These are phyloP conservation scores for Tineola bisselliella DNA, from an alignment of 2,888 invertebrate species.

Conservation along the genomic window DNA sequence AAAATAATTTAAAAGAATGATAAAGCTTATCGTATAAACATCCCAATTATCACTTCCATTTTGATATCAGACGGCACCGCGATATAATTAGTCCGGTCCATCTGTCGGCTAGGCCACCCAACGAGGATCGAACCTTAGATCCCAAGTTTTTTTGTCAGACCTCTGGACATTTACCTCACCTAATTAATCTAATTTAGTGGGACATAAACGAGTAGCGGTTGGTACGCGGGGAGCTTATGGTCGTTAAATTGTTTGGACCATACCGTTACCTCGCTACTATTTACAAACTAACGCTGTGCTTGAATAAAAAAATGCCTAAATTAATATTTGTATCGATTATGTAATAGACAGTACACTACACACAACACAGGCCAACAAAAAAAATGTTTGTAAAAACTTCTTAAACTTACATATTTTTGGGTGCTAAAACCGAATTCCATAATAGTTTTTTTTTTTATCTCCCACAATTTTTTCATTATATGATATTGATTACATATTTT, in stretches of 20 bases:
- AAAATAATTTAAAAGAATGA: neutral
- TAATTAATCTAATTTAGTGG: constrained; percentile 9
- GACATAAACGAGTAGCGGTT: constrained; percentile 2
- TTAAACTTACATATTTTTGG: too few relatives aligned
- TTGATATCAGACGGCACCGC: neutral
- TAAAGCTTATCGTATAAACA: neutral
- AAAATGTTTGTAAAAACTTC: too few relatives aligned
- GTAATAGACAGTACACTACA: too few relatives aligned
- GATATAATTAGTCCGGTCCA: neutral
- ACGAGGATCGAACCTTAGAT: neutral
- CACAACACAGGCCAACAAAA: too few relatives aligned
- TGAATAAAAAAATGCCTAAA: too few relatives aligned
- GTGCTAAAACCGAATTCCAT: too few relatives aligned
- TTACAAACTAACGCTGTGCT: too few relatives aligned
- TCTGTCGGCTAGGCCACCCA: constrained; percentile 2
- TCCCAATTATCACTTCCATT: neutral
- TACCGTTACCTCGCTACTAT: too few relatives aligned
- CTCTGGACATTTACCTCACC: constrained; percentile 3
- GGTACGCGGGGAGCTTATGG: neutral
- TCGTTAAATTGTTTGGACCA: neutral
- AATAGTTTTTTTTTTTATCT: too few relatives aligned
- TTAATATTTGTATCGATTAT: too few relatives aligned
- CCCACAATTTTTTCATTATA: too few relatives aligned
- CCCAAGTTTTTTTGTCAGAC: constrained; percentile 1
- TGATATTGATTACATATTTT: too few relatives aligned